These are phyloP conservation scores for Malacoctenus gilli DNA, from an alignment of 2,797 vertebrate genomes.

Conservation along the genomic window DNA sequence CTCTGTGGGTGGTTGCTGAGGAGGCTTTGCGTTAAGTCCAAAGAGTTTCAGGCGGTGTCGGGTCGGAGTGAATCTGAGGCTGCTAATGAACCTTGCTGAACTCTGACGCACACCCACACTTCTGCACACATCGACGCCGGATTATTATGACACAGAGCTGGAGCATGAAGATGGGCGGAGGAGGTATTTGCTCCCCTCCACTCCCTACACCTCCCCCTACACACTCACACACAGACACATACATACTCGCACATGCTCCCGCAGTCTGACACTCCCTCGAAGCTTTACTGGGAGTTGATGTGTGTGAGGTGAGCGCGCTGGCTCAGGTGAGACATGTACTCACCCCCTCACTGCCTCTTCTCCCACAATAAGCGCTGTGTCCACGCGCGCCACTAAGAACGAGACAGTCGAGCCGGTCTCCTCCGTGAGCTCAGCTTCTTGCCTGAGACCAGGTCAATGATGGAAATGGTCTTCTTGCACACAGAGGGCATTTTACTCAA, in stretches of 20 bases:
- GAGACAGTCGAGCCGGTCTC: slow-evolving; percentile 10
- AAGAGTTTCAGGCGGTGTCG: slow-evolving; percentile 5
- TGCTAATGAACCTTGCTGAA: slow-evolving; percentile 34
- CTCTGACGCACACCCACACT: slow-evolving; percentile 11
- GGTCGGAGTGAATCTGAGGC: slow-evolving; percentile 40
- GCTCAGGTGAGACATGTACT: slow-evolving; percentile 44
- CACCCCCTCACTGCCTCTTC: slow-evolving; percentile 22
- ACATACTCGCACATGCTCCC: slow-evolving; percentile 14
- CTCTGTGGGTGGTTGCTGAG: slow-evolving; percentile 2
- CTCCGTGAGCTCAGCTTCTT: too few relatives aligned
- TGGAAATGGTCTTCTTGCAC: slow-evolving; percentile 72
- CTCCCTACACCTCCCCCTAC: slow-evolving; percentile 31
- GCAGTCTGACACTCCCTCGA: slow-evolving; percentile 53
- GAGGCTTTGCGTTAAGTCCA: slow-evolving; percentile 4
- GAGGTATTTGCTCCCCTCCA: slow-evolving; percentile 44
- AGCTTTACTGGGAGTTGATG: slow-evolving; percentile 17
- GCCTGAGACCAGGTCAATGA: slow-evolving; percentile 23
- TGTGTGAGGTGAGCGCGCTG: slow-evolving; percentile 33
- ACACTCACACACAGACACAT: too few relatives aligned
- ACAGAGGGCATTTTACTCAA: slow-evolving; percentile 72
- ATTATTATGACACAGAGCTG: slow-evolving; percentile 60
- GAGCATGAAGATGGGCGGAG: slow-evolving; percentile 62
- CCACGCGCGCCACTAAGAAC: not conserved
- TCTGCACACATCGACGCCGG: slow-evolving; percentile 26
- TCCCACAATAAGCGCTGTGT: slow-evolving; percentile 9